Percentiles rank a stretch among this genome's conserved stretches.
phyloP scores from a whole-genome alignment of 2,113 vertebrate genomes.

The Sisor rabdophorus region DNA sequence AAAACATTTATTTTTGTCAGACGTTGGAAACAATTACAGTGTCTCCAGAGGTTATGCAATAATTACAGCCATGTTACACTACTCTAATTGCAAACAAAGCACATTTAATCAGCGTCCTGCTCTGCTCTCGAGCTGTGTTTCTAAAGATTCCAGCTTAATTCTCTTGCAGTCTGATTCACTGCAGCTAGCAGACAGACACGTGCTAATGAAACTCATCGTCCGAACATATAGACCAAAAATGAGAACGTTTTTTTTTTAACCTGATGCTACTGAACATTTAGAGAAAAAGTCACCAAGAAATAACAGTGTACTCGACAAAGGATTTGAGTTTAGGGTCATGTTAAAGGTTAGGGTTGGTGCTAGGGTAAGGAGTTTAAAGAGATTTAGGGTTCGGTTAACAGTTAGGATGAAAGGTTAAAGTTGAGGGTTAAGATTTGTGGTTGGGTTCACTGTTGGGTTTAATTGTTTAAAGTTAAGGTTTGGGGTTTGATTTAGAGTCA shows the following conservation, averaged over 20 bases:
- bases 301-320: background rate
- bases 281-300: background rate
- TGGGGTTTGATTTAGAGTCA: background rate
- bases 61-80: background rate
- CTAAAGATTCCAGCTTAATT: background rate
- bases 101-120: conserved; percentile 12
- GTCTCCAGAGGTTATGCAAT: background rate
- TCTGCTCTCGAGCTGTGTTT: conserved; percentile 19
- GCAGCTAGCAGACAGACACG: background rate
- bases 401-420: background rate
- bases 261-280: background rate
- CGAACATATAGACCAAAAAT: background rate
- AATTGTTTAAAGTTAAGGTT: background rate
- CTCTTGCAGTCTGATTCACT: background rate
- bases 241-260: background rate
- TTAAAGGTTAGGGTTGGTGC: background rate
- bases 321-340: background rate
- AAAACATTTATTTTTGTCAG: conserved; percentile 14
- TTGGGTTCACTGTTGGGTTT: background rate
- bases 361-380: background rate
- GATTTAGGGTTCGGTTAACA: background rate
- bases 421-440: background rate
- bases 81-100: conserved; percentile 27
- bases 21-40: conserved; percentile 6
- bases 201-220: conserved; percentile 2